A percentile compares a stretch with the other conserved stretches of the same genome.
phyloP scores from a whole-genome alignment of 2,797 vertebrate species.

The Uromys caudimaculatus region DNA sequence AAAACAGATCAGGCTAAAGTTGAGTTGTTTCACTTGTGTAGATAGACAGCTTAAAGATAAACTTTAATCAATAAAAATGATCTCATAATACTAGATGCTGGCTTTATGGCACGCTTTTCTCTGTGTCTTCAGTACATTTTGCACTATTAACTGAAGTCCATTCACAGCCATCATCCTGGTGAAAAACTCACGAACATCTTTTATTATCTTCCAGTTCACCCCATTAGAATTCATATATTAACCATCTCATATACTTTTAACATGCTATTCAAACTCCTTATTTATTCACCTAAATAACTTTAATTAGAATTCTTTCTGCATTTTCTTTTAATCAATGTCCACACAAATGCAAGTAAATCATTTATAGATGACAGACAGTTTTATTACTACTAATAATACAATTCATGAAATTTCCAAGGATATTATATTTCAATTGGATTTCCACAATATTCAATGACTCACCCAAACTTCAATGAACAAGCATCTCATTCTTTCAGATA shows the following conservation, averaged over 20 bases:
- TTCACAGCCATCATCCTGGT: neutral
- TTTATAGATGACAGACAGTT: neutral
- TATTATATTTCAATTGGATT: neutral
- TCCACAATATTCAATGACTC: neutral
- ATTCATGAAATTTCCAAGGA: neutral
- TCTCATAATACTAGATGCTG: neutral
- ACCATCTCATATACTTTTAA: neutral
- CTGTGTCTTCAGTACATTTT: neutral
- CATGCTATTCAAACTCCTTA: neutral
- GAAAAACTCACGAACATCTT: neutral
- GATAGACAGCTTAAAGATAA: neutral
- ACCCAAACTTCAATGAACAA: neutral
- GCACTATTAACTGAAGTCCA: neutral
- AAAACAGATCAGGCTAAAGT: neutral
- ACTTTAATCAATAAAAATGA: slow-evolving; percentile 14
- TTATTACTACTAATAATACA: neutral
- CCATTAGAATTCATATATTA: neutral
- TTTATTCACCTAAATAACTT: neutral
- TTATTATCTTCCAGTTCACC: neutral
- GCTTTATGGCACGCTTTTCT: neutral
- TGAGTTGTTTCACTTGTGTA: neutral
- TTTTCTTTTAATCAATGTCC: neutral
- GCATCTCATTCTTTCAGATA: neutral
- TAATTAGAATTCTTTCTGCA: neutral
- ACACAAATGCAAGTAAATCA: neutral